Evolutionary conservation across 2,113 vertebrate genomes (phyloP).

Genomic region (Pungitius pungitius): DNA sequence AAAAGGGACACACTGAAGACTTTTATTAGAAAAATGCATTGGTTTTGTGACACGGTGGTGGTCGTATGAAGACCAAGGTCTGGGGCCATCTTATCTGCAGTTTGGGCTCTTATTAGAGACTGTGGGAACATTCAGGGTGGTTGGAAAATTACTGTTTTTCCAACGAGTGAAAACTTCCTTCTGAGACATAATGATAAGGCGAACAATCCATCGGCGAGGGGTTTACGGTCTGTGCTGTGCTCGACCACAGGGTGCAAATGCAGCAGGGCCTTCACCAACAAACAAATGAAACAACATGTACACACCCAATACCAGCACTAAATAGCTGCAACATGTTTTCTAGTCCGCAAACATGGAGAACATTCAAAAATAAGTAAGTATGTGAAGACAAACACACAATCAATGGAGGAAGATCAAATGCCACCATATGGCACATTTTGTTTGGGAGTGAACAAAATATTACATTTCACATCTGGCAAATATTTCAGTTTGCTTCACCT

Average conservation of each 20-base stretch:
- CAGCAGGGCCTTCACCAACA: constrained; percentile 3
- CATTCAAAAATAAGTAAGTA: background rate
- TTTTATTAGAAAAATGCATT: constrained; percentile 26
- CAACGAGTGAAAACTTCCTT: constrained; percentile 24
- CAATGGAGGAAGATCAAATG: background rate
- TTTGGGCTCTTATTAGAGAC: constrained; percentile 35
- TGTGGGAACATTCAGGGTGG: constrained; percentile 63
- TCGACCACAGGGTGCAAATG: background rate
- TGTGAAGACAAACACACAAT: constrained; percentile 14
- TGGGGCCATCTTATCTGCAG: constrained; percentile 54
- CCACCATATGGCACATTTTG: background rate
- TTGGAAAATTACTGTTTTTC: constrained; percentile 42
- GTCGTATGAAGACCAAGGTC: constrained; percentile 9
- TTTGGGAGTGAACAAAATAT: background rate
- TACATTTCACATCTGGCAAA: background rate
- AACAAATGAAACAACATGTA: background rate
- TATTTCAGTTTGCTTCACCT: background rate
- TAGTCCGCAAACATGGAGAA: background rate
- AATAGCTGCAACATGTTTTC: background rate
- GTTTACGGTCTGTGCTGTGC: constrained; percentile 31
- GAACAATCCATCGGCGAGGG: background rate
- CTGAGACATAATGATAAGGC: constrained; percentile 34
- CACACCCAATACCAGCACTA: background rate
- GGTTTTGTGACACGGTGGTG: constrained; percentile 40
- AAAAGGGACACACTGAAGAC: constrained; percentile 12